A percentile compares a stretch with the other conserved stretches of the same genome.
These are phyloP conservation scores for Phoenicopterus ruber DNA, from an alignment of 2,113 vertebrate species.

Conservation along the genomic window DNA sequence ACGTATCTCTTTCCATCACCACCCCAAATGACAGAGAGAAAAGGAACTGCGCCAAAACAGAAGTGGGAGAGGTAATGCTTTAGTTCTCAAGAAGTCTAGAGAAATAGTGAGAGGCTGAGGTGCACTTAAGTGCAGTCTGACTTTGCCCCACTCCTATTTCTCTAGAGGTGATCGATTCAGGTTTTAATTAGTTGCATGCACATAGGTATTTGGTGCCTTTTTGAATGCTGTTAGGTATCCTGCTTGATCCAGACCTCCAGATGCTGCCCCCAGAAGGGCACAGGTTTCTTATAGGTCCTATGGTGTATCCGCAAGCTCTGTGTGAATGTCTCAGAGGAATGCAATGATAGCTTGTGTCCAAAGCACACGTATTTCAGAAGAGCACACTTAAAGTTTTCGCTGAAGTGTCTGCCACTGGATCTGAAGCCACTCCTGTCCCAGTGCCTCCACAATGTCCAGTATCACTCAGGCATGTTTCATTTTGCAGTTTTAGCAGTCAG, in stretches of 20 bases:
- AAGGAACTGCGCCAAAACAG: neutral
- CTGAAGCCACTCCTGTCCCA: neutral
- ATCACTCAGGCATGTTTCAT: neutral
- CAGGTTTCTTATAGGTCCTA: rapidly evolving
- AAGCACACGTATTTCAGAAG: neutral
- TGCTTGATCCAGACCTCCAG: neutral
- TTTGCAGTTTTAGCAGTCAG: neutral
- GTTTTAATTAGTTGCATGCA: neutral
- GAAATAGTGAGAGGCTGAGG: neutral
- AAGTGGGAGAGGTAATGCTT: neutral
- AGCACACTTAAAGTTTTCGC: neutral
- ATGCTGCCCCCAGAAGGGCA: neutral
- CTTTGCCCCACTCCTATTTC: neutral
- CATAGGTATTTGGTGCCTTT: neutral
- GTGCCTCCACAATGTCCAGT: no score
- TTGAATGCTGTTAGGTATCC: neutral
- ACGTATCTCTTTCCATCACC: neutral
- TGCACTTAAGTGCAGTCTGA: neutral
- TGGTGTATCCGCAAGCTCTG: rapidly evolving
- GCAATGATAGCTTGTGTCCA: neutral
- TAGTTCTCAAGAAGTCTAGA: neutral
- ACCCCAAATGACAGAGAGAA: neutral
- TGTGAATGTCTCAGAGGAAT: neutral
- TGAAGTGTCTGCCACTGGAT: neutral
- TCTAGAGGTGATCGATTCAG: neutral